Percentiles rank a stretch among this genome's conserved stretches.
These are phyloP conservation scores for Propithecus coquereli DNA, from an alignment of 2,113 vertebrate genomes.

Conservation along the genomic window DNA sequence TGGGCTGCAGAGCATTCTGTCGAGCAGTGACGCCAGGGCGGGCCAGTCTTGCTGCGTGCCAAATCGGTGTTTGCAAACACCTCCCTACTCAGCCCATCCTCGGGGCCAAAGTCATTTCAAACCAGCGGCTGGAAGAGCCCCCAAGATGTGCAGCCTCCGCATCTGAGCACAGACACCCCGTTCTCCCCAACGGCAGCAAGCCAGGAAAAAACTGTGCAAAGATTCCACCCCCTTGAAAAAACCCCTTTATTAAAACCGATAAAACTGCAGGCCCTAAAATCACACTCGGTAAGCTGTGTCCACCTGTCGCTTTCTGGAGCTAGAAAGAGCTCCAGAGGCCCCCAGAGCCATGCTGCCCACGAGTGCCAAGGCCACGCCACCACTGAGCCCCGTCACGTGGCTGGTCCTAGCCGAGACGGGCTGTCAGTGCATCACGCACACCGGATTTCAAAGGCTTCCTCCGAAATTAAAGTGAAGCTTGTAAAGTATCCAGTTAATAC, in stretches of 20 bases:
- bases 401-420: not conserved
- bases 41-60: fast-evolving
- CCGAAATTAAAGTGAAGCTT: no score
- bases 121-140: not conserved
- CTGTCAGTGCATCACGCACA: not conserved
- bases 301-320: not conserved
- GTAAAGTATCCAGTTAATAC: not conserved
- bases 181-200: not conserved
- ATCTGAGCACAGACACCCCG: not conserved
- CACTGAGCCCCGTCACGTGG: not conserved
- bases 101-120: not conserved
- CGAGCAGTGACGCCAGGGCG: fast-evolving
- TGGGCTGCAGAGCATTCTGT: fast-evolving
- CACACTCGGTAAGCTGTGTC: not conserved
- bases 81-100: not conserved
- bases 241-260: not conserved
- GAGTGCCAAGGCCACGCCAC: not conserved
- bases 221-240: not conserved
- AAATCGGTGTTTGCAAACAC: no score
- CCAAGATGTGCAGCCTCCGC: fast-evolving
- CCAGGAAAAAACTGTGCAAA: not conserved
- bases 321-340: no score
- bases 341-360: not conserved
- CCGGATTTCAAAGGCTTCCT: not conserved
- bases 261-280: not conserved